Evolutionary conservation across 2,888 invertebrate species (phyloP), one percentile per base, ranked within the genome.

Genomic region (Limulus polyphemus): DNA sequence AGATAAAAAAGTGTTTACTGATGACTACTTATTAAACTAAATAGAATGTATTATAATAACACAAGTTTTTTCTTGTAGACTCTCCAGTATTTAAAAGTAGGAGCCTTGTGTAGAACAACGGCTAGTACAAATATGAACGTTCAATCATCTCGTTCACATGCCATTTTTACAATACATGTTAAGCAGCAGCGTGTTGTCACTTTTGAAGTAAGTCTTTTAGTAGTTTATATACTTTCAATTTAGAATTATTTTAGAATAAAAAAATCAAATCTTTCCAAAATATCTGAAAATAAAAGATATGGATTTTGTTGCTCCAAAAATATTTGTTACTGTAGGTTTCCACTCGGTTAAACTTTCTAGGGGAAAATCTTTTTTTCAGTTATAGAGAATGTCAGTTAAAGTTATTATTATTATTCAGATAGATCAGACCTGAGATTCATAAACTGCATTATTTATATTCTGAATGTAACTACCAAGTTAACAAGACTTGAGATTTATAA

Each of bases 81-180:
- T 0, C 78, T 99, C 61, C 84, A 88, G 68, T 91, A 89, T 71
- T 81, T 99, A 56, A 83, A 90, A 68, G 83, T 88, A 55, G 98
- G 99, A 3, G 93, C 98, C 0, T 79, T 98, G 51, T 91, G 91
- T 2, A 82, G 99, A n/a, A 95, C 97, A 7, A 98, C 98, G 0
- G 98, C 93, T n/a, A 90, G 92, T 56, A 99, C 98, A 0, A 92
- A 94, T 78, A 99, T 99, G 98, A 99, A 99, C 79, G 88, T 90
- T 0, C 90, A 92, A 69, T 97, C 95, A 0, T 95, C 95, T 0
- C 80, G 98, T 65, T 95, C 95, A 48, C 99, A 99, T 75, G 98
- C 98, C 2, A 90, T 99, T 65, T 99, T 98, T 77, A 95, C 97
- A 0, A 80, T 99, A 49, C 83, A 89, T 70, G 83, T 97, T 63